Conservation (phyloP, 2,888 invertebrate species). For the Acanthosepion pharaonis region DNA sequence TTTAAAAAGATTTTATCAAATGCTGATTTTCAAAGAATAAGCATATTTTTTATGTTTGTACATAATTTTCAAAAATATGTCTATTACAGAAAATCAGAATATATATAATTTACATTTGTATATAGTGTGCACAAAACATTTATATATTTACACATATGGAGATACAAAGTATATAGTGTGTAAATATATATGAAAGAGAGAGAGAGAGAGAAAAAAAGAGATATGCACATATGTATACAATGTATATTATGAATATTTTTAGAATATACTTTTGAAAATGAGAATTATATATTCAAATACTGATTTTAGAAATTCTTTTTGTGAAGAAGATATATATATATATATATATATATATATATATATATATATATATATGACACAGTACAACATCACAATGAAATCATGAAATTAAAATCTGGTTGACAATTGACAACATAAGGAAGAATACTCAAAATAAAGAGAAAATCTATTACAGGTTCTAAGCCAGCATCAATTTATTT, state of each 20-base stretch:
- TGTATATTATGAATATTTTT: not conserved
- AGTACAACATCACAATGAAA: not conserved
- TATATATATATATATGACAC: not conserved
- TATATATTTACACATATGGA: not conserved
- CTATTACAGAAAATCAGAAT: constrained; percentile 34
- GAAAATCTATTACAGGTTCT: not conserved
- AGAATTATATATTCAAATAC: not conserved
- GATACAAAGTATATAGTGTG: not conserved
- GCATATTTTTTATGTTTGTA: not conserved
- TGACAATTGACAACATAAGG: not conserved
- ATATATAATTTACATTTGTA: constrained; percentile 5
- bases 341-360: not conserved
- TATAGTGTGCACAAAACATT: not conserved
- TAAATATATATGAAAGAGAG: not conserved
- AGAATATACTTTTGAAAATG: not conserved
- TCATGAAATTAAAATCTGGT: not conserved
- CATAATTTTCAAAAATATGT: not conserved
- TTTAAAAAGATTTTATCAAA: not conserved
- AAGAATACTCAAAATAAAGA: not conserved
- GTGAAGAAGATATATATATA: not conserved
- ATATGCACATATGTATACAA: not conserved
- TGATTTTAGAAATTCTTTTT: constrained; percentile 20
- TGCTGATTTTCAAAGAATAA: not conserved
- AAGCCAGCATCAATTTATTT: not conserved
- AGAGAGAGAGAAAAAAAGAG: not conserved